Base-by-base conservation (phyloP, 2,797 vertebrate species). In the Spizella passerina region DNA sequence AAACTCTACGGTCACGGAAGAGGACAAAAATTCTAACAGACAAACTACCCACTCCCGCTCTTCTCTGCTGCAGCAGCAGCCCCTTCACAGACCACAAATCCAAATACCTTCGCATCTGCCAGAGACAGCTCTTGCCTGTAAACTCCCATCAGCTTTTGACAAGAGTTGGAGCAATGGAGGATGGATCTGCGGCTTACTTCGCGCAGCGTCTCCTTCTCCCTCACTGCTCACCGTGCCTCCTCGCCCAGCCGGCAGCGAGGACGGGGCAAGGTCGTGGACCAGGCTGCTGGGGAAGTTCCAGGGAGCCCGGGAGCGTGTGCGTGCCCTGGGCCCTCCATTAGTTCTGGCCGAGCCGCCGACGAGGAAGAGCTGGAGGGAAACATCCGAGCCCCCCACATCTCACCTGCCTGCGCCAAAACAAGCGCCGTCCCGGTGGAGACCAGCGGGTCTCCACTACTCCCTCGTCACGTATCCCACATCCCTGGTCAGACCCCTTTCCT, bases 301-400 rank as follows among this genome's bases (percentile, higher is more conserved):
- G 59, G 72, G 34, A 76, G 68, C 47, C 4, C 23, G 6, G 19
- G 39, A 47, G 32, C 8, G 6, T 36, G 49, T 68, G 66, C 19
- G 2, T 29, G 47, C 72, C 10, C 47, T 16, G 93, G 92, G 95
- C 90, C 96, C 73, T 94, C 94, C 94, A 94, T 80, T 53, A 85
- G 77, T 2, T 8, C 47, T 10, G 43, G 29, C 65, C 30, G 41
- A 27, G 13, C 22, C 29, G 65, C 52, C 12, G 6, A 49, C 64
- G 15, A 79, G 41, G 65, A 83, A 91, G 70, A 76, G 81, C 44
- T 5, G 36, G 36, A 69, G 36, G 47, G 39, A 84, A 46, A 16
- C 13, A 14, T 36, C 49, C 22, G 23, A 81, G 52, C 29, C 26
- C 36, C 12, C 14, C 73, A 22, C 43, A 63, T 34, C 91, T 90